A percentile compares a stretch with the other conserved stretches of the same genome.
These are phyloP conservation scores for Nannoperca australis DNA, from an alignment of 2,797 vertebrate species.

Conservation along the genomic window DNA sequence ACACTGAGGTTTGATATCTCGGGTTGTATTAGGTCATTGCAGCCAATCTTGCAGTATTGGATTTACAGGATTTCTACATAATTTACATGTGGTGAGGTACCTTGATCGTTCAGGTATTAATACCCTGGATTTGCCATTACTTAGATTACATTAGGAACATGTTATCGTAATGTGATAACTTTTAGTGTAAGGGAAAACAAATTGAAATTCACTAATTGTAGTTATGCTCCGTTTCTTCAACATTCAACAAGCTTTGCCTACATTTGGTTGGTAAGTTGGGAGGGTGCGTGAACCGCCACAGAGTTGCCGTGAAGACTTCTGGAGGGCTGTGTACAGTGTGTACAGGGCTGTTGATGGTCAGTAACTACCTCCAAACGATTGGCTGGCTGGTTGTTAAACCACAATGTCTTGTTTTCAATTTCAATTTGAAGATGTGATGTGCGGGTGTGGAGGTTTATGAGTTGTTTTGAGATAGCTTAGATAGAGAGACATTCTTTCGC, in stretches of 20 bases:
- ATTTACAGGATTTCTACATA: neutral
- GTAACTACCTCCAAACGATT: neutral
- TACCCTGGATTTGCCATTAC: neutral
- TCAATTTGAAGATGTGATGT: neutral
- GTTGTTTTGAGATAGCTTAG: neutral
- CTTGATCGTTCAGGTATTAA: neutral
- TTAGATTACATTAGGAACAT: neutral
- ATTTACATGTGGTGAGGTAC: neutral
- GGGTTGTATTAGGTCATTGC: no score
- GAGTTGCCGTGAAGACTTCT: neutral
- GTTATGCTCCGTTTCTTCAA: neutral
- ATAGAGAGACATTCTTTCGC: no score
- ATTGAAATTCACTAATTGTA: neutral
- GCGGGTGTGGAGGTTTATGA: neutral
- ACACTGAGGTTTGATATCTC: no score
- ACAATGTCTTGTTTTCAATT: neutral
- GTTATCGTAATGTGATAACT: neutral
- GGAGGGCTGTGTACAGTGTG: neutral
- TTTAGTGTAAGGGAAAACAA: neutral
- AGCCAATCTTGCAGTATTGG: neutral
- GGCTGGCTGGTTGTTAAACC: neutral
- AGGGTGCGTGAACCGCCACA: neutral
- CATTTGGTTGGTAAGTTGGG: no score
- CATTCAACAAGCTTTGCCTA: no score
- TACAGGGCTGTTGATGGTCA: neutral